Percentiles rank a stretch among this genome's conserved stretches.
Conservation (phyloP, 2,888 invertebrate genomes). For the Pandemis heparana region DNA sequence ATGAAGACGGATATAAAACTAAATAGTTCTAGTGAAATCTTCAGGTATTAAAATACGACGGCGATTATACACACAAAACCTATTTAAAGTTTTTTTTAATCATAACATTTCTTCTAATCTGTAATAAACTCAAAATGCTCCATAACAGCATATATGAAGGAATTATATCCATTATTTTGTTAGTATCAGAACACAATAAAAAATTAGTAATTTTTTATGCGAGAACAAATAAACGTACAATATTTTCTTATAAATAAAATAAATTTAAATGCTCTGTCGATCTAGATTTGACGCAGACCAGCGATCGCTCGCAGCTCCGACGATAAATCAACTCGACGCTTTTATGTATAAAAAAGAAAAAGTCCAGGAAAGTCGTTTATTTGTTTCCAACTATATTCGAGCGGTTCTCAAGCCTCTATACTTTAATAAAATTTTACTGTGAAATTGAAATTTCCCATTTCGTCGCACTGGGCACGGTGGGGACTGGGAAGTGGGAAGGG, state of each 20-base stretch:
- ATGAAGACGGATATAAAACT: constrained; percentile 5
- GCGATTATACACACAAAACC: no score
- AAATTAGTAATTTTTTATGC: not conserved
- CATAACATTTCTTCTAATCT: not conserved
- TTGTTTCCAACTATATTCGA: constrained; percentile 82
- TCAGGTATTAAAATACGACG: not conserved
- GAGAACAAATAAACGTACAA: not conserved
- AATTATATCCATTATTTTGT: not conserved
- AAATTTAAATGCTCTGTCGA: constrained; percentile 82
- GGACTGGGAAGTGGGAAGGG: constrained; percentile 47
- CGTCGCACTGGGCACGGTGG: constrained; percentile 57
- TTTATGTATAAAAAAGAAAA: constrained; percentile 76
- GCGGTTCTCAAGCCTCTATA: constrained; percentile 67
- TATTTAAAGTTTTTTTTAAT: no score
- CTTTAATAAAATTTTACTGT: constrained; percentile 72
- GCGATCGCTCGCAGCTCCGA: constrained; percentile 66
- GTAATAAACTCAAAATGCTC: not conserved
- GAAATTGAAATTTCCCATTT: constrained; percentile 78
- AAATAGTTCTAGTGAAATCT: constrained; percentile 7
- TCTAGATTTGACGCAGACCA: constrained; percentile 75
- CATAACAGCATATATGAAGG: not conserved
- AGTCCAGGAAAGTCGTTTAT: constrained; percentile 77
- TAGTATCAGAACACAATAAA: not conserved
- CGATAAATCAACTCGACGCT: constrained; percentile 82
- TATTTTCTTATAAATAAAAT: constrained; percentile 73